Base-by-base conservation (phyloP, 2,113 vertebrate genomes). In the Ceuthmochares aereus region DNA sequence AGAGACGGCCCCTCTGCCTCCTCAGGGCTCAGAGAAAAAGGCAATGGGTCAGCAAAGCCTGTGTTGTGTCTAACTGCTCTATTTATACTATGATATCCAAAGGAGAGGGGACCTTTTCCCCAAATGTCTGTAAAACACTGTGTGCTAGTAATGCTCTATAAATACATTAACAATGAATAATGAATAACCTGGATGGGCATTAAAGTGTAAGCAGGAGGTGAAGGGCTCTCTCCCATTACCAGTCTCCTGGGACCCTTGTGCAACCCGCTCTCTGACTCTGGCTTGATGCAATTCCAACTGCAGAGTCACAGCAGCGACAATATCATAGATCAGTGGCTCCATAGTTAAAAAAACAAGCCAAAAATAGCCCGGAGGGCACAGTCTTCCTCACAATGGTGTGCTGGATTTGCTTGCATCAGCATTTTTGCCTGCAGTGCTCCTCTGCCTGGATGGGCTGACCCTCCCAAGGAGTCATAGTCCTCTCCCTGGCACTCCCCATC, bases 91-190 rank as follows among this genome's bases (percentile, higher is more conserved):
- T 1, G 2, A 2, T n/a, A 27, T 32, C 80, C 1, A 0, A 67
- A 81, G 91, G 81, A 84, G 81, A 76, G 58, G 73, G 45, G 81
- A 62, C 81, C 89, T 84, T 77, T 45, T 34, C 78, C 73, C 56
- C 58, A 4, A 67, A 54, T 0, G 64, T n/a, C 66, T 58, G 66
- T 89, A 68, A 47, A 89, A 91, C 82, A 20, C 75, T 0, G 8
- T 26, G 1, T 10, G 74, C 90, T 83, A 8, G 34, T 36, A 64
- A 69, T 26, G 87, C 74, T 91, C 94, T 97, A 97, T 96, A 97
- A 97, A 97, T 97, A 97, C 95, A 11, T 54, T 3, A 69, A 75
- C 85, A 85, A 92, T 97, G 93, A 97, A 97, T 97, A 97, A 97
- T 97, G 82, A 67, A 97, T 95, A 45, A 85, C 93, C 78, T 89